Percentiles rank a stretch among this genome's conserved stretches.
Conservation (phyloP, 2,888 invertebrate species). For the Limnephilus auricula region DNA sequence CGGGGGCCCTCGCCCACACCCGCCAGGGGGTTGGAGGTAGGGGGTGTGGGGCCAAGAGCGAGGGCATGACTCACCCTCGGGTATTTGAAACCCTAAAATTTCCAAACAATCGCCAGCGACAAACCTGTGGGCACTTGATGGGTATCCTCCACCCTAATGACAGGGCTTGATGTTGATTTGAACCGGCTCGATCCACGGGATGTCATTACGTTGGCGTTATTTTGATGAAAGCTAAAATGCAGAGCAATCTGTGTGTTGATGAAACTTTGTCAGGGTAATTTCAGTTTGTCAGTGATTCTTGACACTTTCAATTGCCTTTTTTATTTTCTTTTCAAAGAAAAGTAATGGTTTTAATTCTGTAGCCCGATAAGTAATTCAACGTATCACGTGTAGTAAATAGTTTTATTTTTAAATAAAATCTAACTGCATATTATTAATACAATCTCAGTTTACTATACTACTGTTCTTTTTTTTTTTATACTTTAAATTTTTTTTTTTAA, state of each 20-base stretch:
- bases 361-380: no score
- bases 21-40: neutral
- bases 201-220: neutral
- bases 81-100: conserved; percentile 55
- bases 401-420: no score
- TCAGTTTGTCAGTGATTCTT: neutral
- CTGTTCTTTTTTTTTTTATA: no score
- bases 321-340: neutral
- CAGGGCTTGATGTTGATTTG: neutral
- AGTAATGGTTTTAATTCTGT: neutral
- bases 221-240: neutral
- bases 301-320: neutral
- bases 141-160: conserved; percentile 44
- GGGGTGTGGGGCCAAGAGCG: neutral
- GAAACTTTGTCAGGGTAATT: neutral
- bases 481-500: no score
- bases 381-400: no score
- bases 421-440: no score
- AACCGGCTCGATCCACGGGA: neutral
- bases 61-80: conserved; percentile 21
- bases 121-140: conserved; percentile 56
- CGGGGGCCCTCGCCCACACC: neutral
- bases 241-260: neutral
- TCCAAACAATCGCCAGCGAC: conserved; percentile 54
- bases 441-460: no score